Evolutionary conservation across 1,140 invertebrate genomes (phyloP).

Genomic region (Neodiprion pinetum): DNA sequence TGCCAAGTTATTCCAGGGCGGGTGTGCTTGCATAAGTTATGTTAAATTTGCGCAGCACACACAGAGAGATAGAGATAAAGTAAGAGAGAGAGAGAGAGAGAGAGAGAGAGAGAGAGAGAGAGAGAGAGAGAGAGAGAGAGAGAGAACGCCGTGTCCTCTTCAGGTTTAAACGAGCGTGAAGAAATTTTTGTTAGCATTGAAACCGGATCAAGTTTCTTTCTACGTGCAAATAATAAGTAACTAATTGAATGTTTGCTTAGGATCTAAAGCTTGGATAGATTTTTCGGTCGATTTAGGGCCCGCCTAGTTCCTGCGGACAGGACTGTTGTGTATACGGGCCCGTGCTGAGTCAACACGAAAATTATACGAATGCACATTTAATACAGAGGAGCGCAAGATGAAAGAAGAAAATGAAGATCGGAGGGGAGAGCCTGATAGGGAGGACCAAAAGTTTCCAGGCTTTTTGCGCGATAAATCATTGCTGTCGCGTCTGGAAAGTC

Average conservation of each 20-base stretch:
- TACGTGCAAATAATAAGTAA: slow-evolving; percentile 46
- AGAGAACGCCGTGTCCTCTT: background rate
- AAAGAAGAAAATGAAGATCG: background rate
- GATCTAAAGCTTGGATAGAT: slow-evolving; percentile 45
- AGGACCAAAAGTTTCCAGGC: slow-evolving; percentile 2
- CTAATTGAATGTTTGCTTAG: slow-evolving; percentile 52
- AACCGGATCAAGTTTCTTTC: slow-evolving; percentile 13
- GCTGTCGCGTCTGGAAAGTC: slow-evolving; percentile 4
- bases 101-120: background rate
- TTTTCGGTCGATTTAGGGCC: slow-evolving; percentile 46
- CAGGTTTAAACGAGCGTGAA: background rate
- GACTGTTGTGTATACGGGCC: background rate
- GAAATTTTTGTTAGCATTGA: background rate
- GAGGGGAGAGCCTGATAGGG: background rate
- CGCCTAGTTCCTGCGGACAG: slow-evolving; percentile 30
- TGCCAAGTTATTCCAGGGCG: background rate
- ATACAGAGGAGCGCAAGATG: background rate
- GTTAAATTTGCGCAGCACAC: background rate
- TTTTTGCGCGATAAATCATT: slow-evolving; percentile 1
- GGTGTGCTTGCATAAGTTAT: background rate
- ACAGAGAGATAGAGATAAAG: background rate
- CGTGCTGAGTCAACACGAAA: background rate
- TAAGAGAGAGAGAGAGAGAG: too few species aligned
- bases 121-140: too few species aligned
- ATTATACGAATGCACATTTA: background rate